Conservation (phyloP, 2,888 invertebrate species). For the Polylopha cassiicola region DNA sequence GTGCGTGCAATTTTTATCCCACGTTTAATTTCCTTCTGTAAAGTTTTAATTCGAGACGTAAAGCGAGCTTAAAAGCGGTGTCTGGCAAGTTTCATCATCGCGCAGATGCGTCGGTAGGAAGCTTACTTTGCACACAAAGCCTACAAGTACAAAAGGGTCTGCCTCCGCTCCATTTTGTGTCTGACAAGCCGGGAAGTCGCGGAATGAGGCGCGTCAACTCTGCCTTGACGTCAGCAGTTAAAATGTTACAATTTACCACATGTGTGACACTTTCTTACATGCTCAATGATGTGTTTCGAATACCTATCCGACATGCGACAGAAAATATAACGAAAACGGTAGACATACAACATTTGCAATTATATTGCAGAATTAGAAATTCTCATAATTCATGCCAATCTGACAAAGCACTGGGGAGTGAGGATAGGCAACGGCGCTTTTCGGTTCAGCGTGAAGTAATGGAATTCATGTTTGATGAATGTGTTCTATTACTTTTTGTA, state of each 20-base stretch:
- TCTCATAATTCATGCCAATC: too few relatives aligned
- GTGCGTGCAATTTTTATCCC: slow-evolving; percentile 53
- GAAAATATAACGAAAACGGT: too few relatives aligned
- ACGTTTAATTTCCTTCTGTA: slow-evolving; percentile 71
- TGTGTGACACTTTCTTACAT: slow-evolving; percentile 8
- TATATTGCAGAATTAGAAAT: too few relatives aligned
- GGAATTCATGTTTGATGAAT: too few relatives aligned
- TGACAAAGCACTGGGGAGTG: too few relatives aligned
- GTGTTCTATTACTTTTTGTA: too few relatives aligned
- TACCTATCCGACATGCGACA: too few relatives aligned
- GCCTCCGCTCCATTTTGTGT: slow-evolving; percentile 70
- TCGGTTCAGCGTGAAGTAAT: too few relatives aligned
- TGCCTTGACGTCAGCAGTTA: slow-evolving; percentile 46
- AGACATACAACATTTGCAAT: too few relatives aligned
- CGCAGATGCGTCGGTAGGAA: slow-evolving; percentile 71
- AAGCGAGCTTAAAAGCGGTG: slow-evolving; percentile 72
- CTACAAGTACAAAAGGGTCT: slow-evolving; percentile 72
- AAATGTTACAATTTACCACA: slow-evolving; percentile 40
- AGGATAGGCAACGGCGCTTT: too few relatives aligned
- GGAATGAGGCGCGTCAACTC: slow-evolving; percentile 65
- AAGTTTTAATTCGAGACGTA: slow-evolving; percentile 75
- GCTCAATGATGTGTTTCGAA: too few relatives aligned
- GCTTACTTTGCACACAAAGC: slow-evolving; percentile 76
- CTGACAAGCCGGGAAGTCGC: slow-evolving; percentile 67
- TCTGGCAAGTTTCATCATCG: slow-evolving; percentile 77